Evolutionary conservation across 2,797 vertebrate species (phyloP), one percentile per base, ranked within the genome.

Genomic region (Nannoperca australis): DNA sequence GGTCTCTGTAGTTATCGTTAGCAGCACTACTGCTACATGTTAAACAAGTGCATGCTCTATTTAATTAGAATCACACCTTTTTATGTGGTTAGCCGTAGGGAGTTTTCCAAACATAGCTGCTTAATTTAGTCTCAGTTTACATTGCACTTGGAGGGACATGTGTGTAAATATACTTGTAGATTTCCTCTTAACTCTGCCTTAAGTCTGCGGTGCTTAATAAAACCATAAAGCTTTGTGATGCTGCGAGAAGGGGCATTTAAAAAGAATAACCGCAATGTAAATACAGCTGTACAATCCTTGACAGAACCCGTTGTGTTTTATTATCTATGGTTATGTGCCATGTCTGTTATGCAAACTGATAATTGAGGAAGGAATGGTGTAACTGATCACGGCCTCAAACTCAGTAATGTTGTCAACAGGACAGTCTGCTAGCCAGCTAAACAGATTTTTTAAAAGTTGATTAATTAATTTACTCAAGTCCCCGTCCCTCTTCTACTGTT

Each of bases 281-380:
- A 61, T 34, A 56, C 54, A 34, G 15, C 20, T 18, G 3, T 40
- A 32, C 10, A 4, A 2, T 14, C 22, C 8, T 62, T 13, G 61
- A 42, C 12, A 13, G 14, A 72, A 72, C 73, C n/a, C 17, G 30
- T 71, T 76, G 8, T 49, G 8, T 36, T 10, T 64, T 13, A 8
- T 4, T 0, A 22, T 45, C 20, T 51, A 6, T 12, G 4, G 13
- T 20, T 42, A 5, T 34, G 27, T 42, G 15, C 22, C 45, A 38
- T 7, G 18, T 56, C 6, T 6, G 0, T 38, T 12, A 10, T 15
- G 9, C 17, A 13, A 15, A n/a, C 15, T 30, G 18, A 22, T 30
- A 12, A 17, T 11, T 30, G 20, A 50, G 44, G 0, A 50, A 45
- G 15, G 12, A 18, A 5, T 5, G 55, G 5, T 58, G 12, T 14